These are phyloP conservation scores for Microchirus variegatus DNA, from an alignment of 2,797 vertebrate species.

Conservation along the genomic window DNA sequence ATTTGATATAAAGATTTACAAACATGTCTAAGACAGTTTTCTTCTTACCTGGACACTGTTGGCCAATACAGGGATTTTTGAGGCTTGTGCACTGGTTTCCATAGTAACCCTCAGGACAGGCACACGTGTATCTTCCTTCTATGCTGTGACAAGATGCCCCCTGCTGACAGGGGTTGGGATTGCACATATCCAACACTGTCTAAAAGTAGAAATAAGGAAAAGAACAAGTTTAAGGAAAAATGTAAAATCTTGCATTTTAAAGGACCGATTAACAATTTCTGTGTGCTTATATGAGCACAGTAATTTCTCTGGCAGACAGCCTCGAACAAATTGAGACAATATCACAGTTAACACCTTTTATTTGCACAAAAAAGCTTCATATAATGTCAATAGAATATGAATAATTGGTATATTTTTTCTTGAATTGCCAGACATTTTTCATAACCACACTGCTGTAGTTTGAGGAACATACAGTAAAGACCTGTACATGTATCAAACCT, in stretches of 20 bases:
- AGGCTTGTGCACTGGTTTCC: slow-evolving; percentile 75
- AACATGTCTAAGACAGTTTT: too few relatives aligned
- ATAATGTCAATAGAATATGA: too few relatives aligned
- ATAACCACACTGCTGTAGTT: too few relatives aligned
- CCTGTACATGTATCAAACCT: too few relatives aligned
- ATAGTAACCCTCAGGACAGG: slow-evolving; percentile 80
- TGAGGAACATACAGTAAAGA: too few relatives aligned
- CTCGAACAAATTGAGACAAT: too few relatives aligned
- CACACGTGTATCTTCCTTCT: slow-evolving; percentile 76
- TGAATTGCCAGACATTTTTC: too few relatives aligned
- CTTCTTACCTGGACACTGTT: slow-evolving; percentile 78
- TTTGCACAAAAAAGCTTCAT: too few relatives aligned
- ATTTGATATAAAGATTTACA: not conserved
- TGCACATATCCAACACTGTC: slow-evolving; percentile 75
- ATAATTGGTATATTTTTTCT: too few relatives aligned
- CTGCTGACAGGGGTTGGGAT: slow-evolving; percentile 83
- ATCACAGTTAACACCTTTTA: too few relatives aligned
- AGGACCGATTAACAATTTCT: not conserved
- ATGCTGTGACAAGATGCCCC: slow-evolving; percentile 72
- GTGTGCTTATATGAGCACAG: too few relatives aligned
- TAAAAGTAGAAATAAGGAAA: slow-evolving; percentile 38
- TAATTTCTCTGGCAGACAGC: too few relatives aligned
- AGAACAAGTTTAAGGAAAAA: not conserved
- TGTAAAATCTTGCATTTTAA: not conserved
- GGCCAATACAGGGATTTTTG: slow-evolving; percentile 75